Percentiles rank a stretch among this genome's conserved stretches.
phyloP scores from a whole-genome alignment of 2,113 vertebrate genomes.

The Pituophis catenifer region DNA sequence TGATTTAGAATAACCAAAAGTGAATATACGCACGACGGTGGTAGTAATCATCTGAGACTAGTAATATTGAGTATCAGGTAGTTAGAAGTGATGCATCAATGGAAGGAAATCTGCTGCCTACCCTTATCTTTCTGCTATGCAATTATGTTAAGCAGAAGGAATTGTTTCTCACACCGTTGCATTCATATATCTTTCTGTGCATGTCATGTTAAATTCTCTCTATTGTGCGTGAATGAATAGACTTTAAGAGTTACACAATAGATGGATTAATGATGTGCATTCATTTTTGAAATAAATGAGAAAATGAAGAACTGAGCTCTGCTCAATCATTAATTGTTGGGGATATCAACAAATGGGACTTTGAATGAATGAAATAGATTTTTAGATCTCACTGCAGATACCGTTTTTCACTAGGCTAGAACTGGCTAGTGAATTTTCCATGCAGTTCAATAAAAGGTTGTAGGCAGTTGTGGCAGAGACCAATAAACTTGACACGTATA shows the following conservation, averaged over 20 bases:
- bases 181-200: not conserved
- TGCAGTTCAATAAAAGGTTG: not conserved
- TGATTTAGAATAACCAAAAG: not conserved
- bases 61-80: not conserved
- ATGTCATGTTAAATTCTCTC: not conserved
- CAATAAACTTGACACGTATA: not conserved
- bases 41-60: not conserved
- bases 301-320: not conserved
- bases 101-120: not conserved
- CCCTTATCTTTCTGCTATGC: not conserved
- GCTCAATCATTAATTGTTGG: not conserved
- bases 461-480: not conserved
- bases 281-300: not conserved
- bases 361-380: not conserved
- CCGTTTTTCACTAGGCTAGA: not conserved
- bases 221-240: not conserved
- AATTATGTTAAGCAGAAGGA: not conserved
- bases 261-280: not conserved
- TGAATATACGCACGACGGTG: not conserved
- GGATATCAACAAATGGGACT: not conserved
- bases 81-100: not conserved
- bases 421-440: not conserved
- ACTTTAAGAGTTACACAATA: not conserved
- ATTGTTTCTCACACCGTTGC: not conserved
- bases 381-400: not conserved